These are phyloP conservation scores for Microplitis demolitor DNA, from an alignment of 1,140 invertebrate genomes.

Conservation along the genomic window DNA sequence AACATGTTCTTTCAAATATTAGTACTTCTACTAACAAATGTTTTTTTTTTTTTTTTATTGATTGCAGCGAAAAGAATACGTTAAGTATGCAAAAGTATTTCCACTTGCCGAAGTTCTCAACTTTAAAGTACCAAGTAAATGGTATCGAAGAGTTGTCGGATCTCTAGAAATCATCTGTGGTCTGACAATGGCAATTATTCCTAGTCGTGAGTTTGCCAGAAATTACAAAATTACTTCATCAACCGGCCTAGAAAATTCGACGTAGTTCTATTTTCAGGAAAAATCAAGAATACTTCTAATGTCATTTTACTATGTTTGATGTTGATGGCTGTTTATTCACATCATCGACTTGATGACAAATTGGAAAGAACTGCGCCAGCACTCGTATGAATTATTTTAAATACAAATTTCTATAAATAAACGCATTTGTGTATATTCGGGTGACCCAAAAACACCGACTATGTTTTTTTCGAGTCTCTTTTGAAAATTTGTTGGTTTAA, in stretches of 20 bases:
- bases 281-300: conserved; percentile 88
- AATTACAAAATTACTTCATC: conserved; percentile 22
- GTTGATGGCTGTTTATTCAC: conserved; percentile 89
- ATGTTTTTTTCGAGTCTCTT: neutral
- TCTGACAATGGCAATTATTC: conserved; percentile 83
- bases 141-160: conserved; percentile 88
- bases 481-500: no score
- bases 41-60: conserved; percentile 14
- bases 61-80: conserved; percentile 93
- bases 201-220: conserved; percentile 74
- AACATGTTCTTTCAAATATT: no score
- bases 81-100: conserved; percentile 96
- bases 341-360: conserved; percentile 90
- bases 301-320: conserved; percentile 80
- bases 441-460: neutral
- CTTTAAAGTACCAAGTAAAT: conserved; percentile 90
- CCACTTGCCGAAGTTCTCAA: conserved; percentile 81
- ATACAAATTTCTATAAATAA: neutral
- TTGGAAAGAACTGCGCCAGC: conserved; percentile 91
- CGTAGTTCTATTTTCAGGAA: conserved; percentile 67
- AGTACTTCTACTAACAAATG: no score
- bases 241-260: neutral
- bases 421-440: neutral
- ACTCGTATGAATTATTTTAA: conserved; percentile 63
- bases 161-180: conserved; percentile 89